These are phyloP conservation scores for Rhadina sibilatrix DNA, from an alignment of 2,113 vertebrate species.

Conservation along the genomic window DNA sequence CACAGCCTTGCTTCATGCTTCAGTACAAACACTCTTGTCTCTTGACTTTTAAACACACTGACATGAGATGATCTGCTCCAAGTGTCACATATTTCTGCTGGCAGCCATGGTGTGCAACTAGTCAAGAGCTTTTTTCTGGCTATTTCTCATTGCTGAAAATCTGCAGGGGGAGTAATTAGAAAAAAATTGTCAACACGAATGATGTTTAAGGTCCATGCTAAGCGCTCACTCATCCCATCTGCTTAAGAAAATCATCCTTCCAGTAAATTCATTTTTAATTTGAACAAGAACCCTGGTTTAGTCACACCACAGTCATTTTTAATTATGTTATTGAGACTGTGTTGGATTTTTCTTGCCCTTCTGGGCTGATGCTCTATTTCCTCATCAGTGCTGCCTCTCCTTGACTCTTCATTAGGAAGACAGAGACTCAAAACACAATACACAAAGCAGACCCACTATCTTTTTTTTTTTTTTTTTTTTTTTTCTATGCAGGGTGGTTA, in stretches of 20 bases:
- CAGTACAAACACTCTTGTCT: background rate
- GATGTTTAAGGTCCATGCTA: background rate
- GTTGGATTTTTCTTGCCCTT: background rate
- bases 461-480: background rate
- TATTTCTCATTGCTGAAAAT: background rate
- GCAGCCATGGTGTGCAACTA: background rate
- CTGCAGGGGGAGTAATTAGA: background rate
- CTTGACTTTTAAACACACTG: background rate
- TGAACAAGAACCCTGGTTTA: background rate
- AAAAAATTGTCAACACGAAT: slow-evolving; percentile 1
- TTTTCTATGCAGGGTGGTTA: background rate
- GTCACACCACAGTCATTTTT: slow-evolving; percentile 19
- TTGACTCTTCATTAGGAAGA: background rate
- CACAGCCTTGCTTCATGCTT: background rate
- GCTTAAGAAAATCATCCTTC: slow-evolving; percentile 3
- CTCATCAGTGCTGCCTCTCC: background rate
- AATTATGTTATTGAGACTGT: background rate
- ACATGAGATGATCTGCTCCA: background rate
- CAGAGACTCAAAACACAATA: background rate
- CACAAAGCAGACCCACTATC: rapidly evolving
- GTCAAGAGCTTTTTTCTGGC: background rate
- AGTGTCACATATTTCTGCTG: background rate
- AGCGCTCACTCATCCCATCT: background rate
- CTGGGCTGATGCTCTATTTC: background rate
- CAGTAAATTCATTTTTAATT: slow-evolving; percentile 32